Conservation (phyloP, 2,113 vertebrate species). For the Coregonus clupeaformis region DNA sequence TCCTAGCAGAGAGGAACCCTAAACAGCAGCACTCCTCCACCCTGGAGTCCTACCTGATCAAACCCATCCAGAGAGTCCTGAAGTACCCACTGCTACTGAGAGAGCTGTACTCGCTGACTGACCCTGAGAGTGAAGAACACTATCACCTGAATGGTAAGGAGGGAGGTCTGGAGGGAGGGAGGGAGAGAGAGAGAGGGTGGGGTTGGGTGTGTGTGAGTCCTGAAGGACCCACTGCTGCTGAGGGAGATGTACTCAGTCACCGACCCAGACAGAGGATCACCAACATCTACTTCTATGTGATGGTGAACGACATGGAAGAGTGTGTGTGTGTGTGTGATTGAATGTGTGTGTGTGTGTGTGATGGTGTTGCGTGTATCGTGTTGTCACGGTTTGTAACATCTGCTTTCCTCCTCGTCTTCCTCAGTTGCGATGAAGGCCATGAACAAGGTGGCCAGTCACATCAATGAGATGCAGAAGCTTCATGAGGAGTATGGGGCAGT, state of each 20-base stretch:
- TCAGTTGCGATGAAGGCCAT: constrained; percentile 97
- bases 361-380: neutral
- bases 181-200: constrained; percentile 77
- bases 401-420: neutral
- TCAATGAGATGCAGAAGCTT: constrained; percentile 99
- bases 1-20: constrained; percentile 93
- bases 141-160: constrained; percentile 93
- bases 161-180: constrained; percentile 56
- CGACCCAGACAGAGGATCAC: constrained; percentile 91
- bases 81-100: constrained; percentile 94
- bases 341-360: neutral
- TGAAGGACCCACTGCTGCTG: constrained; percentile 94
- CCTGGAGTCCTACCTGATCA: constrained; percentile 97
- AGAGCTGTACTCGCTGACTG: constrained; percentile 91
- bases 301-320: neutral
- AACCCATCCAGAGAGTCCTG: constrained; percentile 97
- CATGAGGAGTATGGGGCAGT: constrained; percentile 96
- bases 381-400: no score
- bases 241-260: constrained; percentile 90
- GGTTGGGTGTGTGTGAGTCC: no score
- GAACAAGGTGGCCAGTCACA: constrained; percentile 99
- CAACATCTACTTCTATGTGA: constrained; percentile 80
- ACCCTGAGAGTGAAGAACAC: constrained; percentile 95
- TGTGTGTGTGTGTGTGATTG: neutral
- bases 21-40: constrained; percentile 93